A percentile compares a stretch with the other conserved stretches of the same genome.
These are phyloP conservation scores for Goniozus legneri DNA, from an alignment of 1,140 invertebrate genomes.

Conservation along the genomic window DNA sequence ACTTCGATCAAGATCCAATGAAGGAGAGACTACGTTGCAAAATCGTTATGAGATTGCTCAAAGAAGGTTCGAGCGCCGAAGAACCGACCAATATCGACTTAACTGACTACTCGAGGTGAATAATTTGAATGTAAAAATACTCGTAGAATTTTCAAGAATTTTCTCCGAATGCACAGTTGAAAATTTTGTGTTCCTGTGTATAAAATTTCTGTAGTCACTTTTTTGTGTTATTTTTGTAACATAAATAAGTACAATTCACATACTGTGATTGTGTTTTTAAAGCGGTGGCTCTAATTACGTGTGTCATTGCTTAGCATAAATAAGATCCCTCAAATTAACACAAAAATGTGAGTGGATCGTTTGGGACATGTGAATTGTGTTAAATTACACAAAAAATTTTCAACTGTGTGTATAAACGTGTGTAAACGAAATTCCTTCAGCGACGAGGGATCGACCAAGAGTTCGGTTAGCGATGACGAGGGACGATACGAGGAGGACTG, in stretches of 20 bases:
- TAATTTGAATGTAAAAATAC: neutral
- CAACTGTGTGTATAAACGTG: too few relatives aligned
- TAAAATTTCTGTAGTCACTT: too few relatives aligned
- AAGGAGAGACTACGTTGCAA: constrained; percentile 79
- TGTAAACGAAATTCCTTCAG: constrained; percentile 40
- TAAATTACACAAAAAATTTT: too few relatives aligned
- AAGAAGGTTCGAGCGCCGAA: constrained; percentile 82
- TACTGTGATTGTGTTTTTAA: too few relatives aligned
- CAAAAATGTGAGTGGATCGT: too few relatives aligned
- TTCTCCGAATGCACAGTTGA: constrained; percentile 7
- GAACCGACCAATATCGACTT: constrained; percentile 81
- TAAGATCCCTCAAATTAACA: too few relatives aligned
- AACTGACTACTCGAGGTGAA: constrained; percentile 80
- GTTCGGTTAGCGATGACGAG: constrained; percentile 55
- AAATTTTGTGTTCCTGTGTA: constrained; percentile 4
- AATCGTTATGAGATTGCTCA: constrained; percentile 72
- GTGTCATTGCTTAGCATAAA: too few relatives aligned
- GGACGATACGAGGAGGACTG: constrained; percentile 17
- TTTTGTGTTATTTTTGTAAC: too few relatives aligned
- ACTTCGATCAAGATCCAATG: constrained; percentile 81
- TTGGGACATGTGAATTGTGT: too few relatives aligned
- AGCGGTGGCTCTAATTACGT: too few relatives aligned
- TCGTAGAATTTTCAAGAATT: constrained; percentile 10
- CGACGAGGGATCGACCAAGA: constrained; percentile 74
- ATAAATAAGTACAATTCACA: too few relatives aligned